Base-by-base conservation (phyloP, 2,888 invertebrate genomes). In the Aphodius granarius region DNA sequence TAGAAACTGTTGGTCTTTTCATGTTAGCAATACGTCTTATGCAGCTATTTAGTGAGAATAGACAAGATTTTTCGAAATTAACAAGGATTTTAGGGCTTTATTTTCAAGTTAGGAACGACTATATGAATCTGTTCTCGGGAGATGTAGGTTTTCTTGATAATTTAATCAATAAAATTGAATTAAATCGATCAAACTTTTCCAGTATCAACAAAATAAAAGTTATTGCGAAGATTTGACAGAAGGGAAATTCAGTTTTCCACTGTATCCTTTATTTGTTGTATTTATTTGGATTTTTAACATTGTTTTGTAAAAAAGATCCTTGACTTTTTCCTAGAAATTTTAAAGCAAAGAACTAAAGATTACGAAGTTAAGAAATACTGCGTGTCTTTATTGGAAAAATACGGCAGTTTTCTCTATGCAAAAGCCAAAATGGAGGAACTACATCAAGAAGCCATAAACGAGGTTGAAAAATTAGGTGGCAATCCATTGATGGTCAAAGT, bases 191-290 rank as follows among this genome's bases (percentile, higher is more conserved):
- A 66, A 71, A 79, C 75, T 79, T 77, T 89, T 89, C 63, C 86
- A 98, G 97, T 98, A 98, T 86, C 91, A 94, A 71, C 94, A 95
- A 81, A 97, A 96, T 86, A 99, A 98, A 88, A 97, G 97, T 84
- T 98, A 94, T 87, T 97, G 97, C 86, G 98, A 99, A 87, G 99
- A 99, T 89, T 88, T 99, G 75, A 98, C 98, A 0, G 98, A 99
- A 87, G 99, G 99, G 62, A 99, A 99, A 89, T 99, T 98, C 88
- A 98, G 97, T 82, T 99, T 98, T 88, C 99, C 98, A 0, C 92
- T 99, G n/a, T n/a, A n/a, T n/a, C n/a, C n/a, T n/a, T n/a, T n/a
- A n/a, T 76, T 64, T 23, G 1, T 72, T 23, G n/a, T 6, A 43
- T 43, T 72, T 9, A 71, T n/a, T 19, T 16, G 17, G n/a, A 66